Conservation (phyloP, 2,888 invertebrate genomes). For the Sericinus montela region DNA sequence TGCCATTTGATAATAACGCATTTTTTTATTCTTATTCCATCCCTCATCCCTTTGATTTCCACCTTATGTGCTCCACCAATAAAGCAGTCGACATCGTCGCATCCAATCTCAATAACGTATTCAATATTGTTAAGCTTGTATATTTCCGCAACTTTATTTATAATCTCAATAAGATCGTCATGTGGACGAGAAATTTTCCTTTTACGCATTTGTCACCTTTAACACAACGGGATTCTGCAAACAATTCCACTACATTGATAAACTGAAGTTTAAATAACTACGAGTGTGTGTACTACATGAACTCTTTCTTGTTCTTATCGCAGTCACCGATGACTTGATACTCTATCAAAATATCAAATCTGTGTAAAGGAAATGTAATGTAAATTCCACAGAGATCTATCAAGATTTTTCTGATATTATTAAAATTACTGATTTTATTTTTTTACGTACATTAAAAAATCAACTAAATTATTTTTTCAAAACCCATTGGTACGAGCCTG, state of each 20-base stretch:
- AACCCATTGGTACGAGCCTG: no score
- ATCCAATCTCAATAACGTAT: constrained; percentile 38
- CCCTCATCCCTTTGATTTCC: constrained; percentile 37
- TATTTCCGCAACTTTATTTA: constrained; percentile 42
- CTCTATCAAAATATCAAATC: constrained; percentile 18
- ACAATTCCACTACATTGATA: constrained; percentile 23
- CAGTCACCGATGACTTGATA: neutral
- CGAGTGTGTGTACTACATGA: no score
- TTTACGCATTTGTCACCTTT: constrained; percentile 39
- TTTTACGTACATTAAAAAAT: no score
- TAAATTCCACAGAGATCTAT: neutral
- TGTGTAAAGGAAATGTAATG: constrained; percentile 1
- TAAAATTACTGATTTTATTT: no score
- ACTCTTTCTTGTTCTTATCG: constrained; percentile 8
- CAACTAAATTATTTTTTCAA: no score
- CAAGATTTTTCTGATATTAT: neutral
- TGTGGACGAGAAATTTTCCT: constrained; percentile 50
- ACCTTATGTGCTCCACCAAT: constrained; percentile 42
- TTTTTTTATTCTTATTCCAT: constrained; percentile 43
- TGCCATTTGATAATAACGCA: constrained; percentile 49
- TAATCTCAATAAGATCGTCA: constrained; percentile 44
- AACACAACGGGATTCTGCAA: constrained; percentile 18
- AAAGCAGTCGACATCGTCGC: constrained; percentile 49
- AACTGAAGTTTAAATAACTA: neutral
- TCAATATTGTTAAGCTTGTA: constrained; percentile 36